Conservation (phyloP, 2,113 vertebrate species). For the Lepus americanus region DNA sequence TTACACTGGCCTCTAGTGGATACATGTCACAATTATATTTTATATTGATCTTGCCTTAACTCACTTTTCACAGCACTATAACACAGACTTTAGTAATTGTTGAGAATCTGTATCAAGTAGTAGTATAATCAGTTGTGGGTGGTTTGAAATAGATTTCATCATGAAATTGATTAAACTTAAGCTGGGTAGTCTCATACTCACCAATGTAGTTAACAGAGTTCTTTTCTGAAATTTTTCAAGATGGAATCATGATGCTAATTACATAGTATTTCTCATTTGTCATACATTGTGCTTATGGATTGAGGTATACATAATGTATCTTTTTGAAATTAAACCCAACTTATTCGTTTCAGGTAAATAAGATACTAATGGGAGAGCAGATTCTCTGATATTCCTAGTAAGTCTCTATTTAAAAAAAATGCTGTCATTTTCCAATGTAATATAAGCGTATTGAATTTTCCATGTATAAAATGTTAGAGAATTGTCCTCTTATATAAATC, state of each 20-base stretch:
- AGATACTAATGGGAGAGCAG: neutral
- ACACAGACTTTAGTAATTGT: slow-evolving; percentile 72
- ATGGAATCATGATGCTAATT: neutral
- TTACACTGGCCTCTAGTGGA: slow-evolving; percentile 95
- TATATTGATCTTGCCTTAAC: slow-evolving; percentile 31
- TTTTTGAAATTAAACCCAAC: neutral
- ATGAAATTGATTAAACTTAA: slow-evolving; percentile 20
- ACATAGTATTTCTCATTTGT: neutral
- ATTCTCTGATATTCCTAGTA: neutral
- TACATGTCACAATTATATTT: slow-evolving; percentile 68
- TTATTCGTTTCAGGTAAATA: slow-evolving; percentile 17
- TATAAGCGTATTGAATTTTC: neutral
- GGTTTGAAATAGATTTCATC: slow-evolving; percentile 69
- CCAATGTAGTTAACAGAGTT: neutral
- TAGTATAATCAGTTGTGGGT: slow-evolving; percentile 12
- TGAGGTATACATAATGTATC: neutral
- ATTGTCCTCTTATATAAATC: neutral
- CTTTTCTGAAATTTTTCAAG: slow-evolving; percentile 3
- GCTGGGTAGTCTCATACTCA: neutral
- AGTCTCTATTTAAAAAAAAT: neutral
- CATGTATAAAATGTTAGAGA: slow-evolving; percentile 19
- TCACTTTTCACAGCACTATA: slow-evolving; percentile 11
- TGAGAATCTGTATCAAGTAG: slow-evolving; percentile 49
- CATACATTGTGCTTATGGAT: neutral
- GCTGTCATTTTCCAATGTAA: neutral